Conservation (phyloP, 2,888 invertebrate genomes). For the Branchellion lobata region DNA sequence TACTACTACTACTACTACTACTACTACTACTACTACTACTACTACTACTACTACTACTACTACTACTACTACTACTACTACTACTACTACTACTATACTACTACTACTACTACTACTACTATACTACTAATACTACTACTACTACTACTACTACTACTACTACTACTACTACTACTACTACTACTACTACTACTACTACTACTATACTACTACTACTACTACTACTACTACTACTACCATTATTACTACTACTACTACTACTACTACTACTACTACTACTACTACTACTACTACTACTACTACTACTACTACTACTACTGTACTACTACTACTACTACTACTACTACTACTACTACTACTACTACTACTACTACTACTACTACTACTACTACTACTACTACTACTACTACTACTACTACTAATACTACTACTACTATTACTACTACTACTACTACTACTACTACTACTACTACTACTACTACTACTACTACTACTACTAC, state of each 20-base stretch:
- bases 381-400: constrained; percentile 29
- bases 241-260: constrained; percentile 7
- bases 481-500: constrained; percentile 29
- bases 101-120: too few relatives aligned
- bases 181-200: too few relatives aligned
- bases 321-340: constrained; percentile 14
- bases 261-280: constrained; percentile 29
- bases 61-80: too few relatives aligned
- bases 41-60: too few relatives aligned
- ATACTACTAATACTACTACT: too few relatives aligned
- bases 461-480: constrained; percentile 29
- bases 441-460: constrained; percentile 23
- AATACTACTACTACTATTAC: constrained; percentile 17
- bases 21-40: too few relatives aligned
- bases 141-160: too few relatives aligned
- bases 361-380: constrained; percentile 29
- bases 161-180: too few relatives aligned
- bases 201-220: constrained; percentile 11
- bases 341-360: constrained; percentile 23
- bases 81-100: too few relatives aligned
- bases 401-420: constrained; percentile 16
- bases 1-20: too few relatives aligned
- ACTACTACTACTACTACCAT: constrained; percentile 24
- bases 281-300: constrained; percentile 29
- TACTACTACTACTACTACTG: constrained; percentile 24